Percentiles rank a stretch among this genome's conserved stretches.
phyloP scores from a whole-genome alignment of 2,113 vertebrate species.

The Dermatemys mawii region DNA sequence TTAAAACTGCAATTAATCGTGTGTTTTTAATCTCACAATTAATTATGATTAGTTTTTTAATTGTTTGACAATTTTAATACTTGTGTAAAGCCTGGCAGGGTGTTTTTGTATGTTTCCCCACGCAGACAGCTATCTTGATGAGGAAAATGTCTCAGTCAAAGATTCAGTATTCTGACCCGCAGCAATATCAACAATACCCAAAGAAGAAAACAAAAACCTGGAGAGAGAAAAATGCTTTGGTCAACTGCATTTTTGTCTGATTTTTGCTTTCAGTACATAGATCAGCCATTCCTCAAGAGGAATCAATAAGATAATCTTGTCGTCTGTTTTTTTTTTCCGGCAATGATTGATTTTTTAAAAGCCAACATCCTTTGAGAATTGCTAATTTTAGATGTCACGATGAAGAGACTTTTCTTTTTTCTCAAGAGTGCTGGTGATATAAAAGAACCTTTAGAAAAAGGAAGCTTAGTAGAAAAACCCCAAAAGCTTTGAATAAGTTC shows the following conservation, averaged over 20 bases:
- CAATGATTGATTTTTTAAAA: slow-evolving; percentile 19
- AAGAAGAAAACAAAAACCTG: neutral
- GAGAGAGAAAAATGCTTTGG: neutral
- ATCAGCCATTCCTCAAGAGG: neutral
- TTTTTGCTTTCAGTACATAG: slow-evolving; percentile 29
- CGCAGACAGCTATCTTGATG: neutral
- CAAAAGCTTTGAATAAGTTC: neutral
- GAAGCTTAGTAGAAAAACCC: neutral
- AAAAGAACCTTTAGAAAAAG: neutral
- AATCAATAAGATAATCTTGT: neutral
- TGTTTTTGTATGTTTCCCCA: neutral
- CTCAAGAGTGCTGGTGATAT: neutral
- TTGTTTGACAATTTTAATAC: too few relatives aligned
- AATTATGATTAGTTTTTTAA: too few relatives aligned
- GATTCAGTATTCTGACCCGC: neutral
- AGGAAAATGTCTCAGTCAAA: neutral
- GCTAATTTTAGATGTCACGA: neutral
- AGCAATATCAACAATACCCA: neutral
- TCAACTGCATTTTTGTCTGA: neutral
- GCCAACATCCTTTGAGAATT: neutral
- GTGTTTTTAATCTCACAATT: too few relatives aligned
- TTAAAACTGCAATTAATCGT: too few relatives aligned
- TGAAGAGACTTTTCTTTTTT: neutral
- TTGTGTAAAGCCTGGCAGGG: neutral
- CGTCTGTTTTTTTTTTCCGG: slow-evolving; percentile 20